Conservation (phyloP, 2,797 vertebrate genomes). For the Pseudochromis fuscus region DNA sequence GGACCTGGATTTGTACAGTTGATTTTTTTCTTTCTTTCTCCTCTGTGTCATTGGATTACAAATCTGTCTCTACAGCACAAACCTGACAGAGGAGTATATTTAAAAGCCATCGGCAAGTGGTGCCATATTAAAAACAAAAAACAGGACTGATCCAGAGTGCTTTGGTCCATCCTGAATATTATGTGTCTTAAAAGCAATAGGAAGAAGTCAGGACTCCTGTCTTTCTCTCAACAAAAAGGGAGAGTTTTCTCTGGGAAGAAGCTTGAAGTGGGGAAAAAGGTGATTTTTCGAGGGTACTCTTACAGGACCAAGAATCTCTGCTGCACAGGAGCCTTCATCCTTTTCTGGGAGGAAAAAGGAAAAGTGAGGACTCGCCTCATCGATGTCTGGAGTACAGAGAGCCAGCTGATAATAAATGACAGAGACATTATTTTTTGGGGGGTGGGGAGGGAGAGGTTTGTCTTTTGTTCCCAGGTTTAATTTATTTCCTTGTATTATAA, state of each 20-base stretch:
- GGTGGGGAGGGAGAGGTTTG: constrained; percentile 14
- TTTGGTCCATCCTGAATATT: constrained; percentile 65
- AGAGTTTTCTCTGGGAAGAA: constrained; percentile 36
- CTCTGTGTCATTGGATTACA: constrained; percentile 45
- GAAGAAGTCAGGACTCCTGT: constrained; percentile 57
- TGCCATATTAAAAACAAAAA: constrained; percentile 73
- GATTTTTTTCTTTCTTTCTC: constrained; percentile 15
- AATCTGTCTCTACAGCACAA: constrained; percentile 53
- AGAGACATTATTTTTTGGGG: constrained; percentile 57
- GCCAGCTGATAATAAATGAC: constrained; percentile 50
- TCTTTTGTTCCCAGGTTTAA: constrained; percentile 64
- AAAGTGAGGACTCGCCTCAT: constrained; percentile 32
- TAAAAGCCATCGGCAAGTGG: constrained; percentile 76
- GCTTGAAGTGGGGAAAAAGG: constrained; percentile 17
- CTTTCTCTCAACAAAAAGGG: constrained; percentile 17
- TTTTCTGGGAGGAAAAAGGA: constrained; percentile 43
- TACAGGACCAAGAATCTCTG: constrained; percentile 22
- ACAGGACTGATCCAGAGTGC: constrained; percentile 65
- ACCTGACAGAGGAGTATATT: constrained; percentile 52
- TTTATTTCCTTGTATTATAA: constrained; percentile 88
- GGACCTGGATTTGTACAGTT: constrained; percentile 60
- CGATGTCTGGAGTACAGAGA: constrained; percentile 58
- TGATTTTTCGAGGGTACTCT: constrained; percentile 29
- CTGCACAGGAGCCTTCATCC: constrained; percentile 51
- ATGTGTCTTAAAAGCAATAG: constrained; percentile 84